phyloP scores from a whole-genome alignment of 2,113 vertebrate genomes.

The Cnemophilus loriae region DNA sequence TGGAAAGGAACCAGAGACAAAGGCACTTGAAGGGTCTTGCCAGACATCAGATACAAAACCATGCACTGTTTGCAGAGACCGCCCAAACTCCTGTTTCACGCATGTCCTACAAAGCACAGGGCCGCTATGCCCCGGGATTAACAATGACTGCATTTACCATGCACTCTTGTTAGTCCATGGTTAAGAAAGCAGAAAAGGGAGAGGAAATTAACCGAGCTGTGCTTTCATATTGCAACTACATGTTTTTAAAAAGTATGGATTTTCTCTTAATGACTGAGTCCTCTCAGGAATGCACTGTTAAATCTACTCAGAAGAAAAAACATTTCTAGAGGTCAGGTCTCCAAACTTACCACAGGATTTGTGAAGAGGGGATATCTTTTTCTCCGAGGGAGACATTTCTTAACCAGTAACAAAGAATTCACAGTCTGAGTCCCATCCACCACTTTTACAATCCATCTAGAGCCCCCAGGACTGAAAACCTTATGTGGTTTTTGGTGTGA shows the following conservation, averaged over 20 bases:
- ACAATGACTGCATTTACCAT: neutral
- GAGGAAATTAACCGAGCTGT: neutral
- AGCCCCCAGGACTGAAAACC: neutral
- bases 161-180: neutral
- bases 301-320: neutral
- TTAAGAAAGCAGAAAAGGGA: neutral
- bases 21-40: neutral
- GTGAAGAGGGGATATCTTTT: neutral
- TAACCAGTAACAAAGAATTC: neutral
- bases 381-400: neutral
- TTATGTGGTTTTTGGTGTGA: neutral
- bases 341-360: neutral
- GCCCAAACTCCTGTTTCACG: neutral
- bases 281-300: neutral
- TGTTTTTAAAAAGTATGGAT: neutral
- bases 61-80: neutral
- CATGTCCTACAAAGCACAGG: neutral
- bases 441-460: neutral
- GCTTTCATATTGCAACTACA: neutral
- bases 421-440: neutral
- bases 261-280: neutral
- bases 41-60: neutral
- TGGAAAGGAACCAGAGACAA: neutral
- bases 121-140: accelerated
- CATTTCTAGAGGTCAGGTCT: neutral